These are phyloP conservation scores for Phocoena phocoena DNA, from an alignment of 2,113 vertebrate genomes.

Conservation along the genomic window DNA sequence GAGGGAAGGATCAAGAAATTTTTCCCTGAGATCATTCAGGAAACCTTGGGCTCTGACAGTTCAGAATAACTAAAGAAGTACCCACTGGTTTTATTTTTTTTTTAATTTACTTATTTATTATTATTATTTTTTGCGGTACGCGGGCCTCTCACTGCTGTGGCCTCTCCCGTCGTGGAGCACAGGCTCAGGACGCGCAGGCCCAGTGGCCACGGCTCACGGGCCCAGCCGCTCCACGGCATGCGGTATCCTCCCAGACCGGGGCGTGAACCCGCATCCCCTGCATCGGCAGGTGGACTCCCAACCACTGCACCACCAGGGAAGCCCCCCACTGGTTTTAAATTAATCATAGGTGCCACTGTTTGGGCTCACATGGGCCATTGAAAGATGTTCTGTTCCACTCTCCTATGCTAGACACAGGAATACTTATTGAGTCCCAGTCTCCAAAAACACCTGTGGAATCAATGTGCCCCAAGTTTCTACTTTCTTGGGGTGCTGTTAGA, in stretches of 20 bases:
- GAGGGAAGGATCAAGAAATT: not conserved
- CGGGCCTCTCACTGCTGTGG: too few species aligned
- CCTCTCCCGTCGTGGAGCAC: too few species aligned
- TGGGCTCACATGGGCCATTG: not conserved
- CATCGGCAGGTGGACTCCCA: too few species aligned
- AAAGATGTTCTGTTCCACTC: not conserved
- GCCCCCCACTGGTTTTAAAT: not conserved
- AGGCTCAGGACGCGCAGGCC: too few species aligned
- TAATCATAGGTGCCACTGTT: not conserved
- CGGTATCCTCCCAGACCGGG: too few species aligned
- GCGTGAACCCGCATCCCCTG: too few species aligned
- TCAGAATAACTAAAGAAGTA: not conserved
- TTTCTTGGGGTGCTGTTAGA: not conserved
- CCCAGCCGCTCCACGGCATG: rapidly evolving
- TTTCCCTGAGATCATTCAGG: not conserved
- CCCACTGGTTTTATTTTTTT: not conserved
- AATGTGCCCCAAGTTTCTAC: not conserved
- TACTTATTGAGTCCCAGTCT: not conserved
- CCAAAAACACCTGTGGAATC: not conserved
- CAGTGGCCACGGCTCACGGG: too few species aligned
- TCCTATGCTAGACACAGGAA: rapidly evolving
- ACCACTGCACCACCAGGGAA: too few species aligned
- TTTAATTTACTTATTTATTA: too few species aligned
- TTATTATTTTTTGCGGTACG: too few species aligned
- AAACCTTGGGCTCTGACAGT: not conserved